Percentiles rank a stretch among this genome's conserved stretches.
These are phyloP conservation scores for Leptopilina clavipes DNA, from an alignment of 1,140 invertebrate species.

Conservation along the genomic window DNA sequence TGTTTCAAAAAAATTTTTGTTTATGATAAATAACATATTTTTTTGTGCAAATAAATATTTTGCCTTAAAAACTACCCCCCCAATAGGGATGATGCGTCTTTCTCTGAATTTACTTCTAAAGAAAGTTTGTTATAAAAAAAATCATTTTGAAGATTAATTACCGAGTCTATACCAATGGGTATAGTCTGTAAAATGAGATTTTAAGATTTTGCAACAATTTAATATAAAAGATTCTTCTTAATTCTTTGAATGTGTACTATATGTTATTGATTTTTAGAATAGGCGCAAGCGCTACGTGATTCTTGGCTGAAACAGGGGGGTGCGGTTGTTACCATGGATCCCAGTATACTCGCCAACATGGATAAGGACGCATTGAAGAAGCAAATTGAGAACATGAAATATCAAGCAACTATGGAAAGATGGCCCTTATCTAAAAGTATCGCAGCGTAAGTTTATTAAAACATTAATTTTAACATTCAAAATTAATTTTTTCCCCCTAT, in stretches of 20 bases:
- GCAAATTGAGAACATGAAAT: slow-evolving; percentile 98
- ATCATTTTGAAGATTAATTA: too few relatives aligned
- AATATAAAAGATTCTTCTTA: slow-evolving; percentile 39
- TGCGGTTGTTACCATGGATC: slow-evolving; percentile 83
- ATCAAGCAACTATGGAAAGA: slow-evolving; percentile 95
- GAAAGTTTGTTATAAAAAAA: too few relatives aligned
- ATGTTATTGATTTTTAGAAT: slow-evolving; percentile 71
- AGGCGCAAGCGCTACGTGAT: slow-evolving; percentile 71
- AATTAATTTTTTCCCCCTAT: not conserved
- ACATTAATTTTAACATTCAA: not conserved
- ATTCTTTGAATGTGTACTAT: slow-evolving; percentile 36
- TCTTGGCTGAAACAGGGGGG: slow-evolving; percentile 66
- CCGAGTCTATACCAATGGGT: too few relatives aligned
- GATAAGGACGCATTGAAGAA: slow-evolving; percentile 97
- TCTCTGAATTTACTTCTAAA: too few relatives aligned
- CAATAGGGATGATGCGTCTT: too few relatives aligned
- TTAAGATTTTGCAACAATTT: slow-evolving; percentile 14
- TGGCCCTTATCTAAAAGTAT: slow-evolving; percentile 96
- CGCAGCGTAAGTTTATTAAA: slow-evolving; percentile 87
- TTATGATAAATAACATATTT: not conserved
- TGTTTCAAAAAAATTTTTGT: not conserved
- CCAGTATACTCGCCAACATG: slow-evolving; percentile 94
- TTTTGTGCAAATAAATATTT: too few relatives aligned
- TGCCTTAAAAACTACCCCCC: not conserved
- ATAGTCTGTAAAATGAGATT: not conserved